Base-by-base conservation (phyloP, 1,140 invertebrate species). In the Drosophila santomea region DNA sequence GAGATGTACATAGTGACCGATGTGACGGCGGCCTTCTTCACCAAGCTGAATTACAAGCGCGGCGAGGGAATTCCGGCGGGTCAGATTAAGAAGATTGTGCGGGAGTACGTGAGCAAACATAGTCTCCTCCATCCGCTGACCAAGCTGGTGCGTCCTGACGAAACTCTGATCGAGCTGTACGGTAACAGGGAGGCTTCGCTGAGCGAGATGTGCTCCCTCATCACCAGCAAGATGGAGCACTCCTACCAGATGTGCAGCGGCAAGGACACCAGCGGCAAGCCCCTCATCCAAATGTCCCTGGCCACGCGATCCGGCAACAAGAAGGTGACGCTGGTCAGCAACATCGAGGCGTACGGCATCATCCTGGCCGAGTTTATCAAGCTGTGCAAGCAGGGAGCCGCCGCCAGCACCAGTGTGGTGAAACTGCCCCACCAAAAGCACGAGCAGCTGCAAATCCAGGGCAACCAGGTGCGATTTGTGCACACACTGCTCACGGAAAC, bases 261-360 rank as follows among this genome's bases (percentile, higher is more conserved):
- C 15, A 91, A 90, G 48, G 91, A 94, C 48, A 91, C 96, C 6
- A 96, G 95, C 80, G 95, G 97, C 92, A 93, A 98, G 64, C 95
- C 96, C 38, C 95, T 96, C 14, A 96, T 98, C 63, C 95, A 95
- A 74, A 95, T 98, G 92, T 94, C 94, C 11, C 95, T 98, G 4
- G 95, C 94, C 14, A 95, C 95, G n/a, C 93, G 97, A 57, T 95
- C 95, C 25, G 95, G 96, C n/a, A 97, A 97, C 88, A 98, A 98
- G 92, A 98, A 98, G 94, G 97, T 97, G 75, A 98, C 97, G 1
- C 92, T 98, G 39, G 94, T 98, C 0, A 96, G 97, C 72, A 98
- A 98, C 93, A 93, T 98, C 64, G 97, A 98, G 92, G 93, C 94
- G 23, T 98, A 95, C 93, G 97, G 97, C 14, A 97, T 98, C 67